phyloP scores from a whole-genome alignment of 2,888 invertebrate species.

The Epistrophella euchroma region DNA sequence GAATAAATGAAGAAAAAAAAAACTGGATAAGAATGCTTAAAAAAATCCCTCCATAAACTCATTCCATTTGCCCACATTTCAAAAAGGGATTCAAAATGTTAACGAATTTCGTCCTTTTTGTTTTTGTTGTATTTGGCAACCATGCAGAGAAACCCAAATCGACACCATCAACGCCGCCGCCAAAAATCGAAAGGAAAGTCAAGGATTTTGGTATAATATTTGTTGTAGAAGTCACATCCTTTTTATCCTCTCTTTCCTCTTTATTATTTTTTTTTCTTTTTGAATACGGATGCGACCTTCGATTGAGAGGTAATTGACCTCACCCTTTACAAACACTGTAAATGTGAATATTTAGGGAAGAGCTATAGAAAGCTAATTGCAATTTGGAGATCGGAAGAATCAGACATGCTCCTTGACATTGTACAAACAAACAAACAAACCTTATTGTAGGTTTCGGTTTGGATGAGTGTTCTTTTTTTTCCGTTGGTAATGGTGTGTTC shows the following conservation, averaged over 20 bases:
- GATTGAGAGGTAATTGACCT: conserved; percentile 71
- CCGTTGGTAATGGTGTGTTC: not conserved
- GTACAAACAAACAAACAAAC: conserved; percentile 38
- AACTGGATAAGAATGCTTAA: conserved; percentile 30
- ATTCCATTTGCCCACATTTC: conserved; percentile 64
- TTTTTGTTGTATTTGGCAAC: conserved; percentile 35
- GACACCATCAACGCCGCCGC: conserved; percentile 18
- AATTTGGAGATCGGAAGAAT: conserved; percentile 51
- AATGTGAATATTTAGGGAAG: conserved; percentile 29
- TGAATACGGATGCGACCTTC: conserved; percentile 60
- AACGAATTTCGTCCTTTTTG: conserved; percentile 37
- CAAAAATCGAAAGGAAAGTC: conserved; percentile 27
- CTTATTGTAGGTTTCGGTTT: not conserved
- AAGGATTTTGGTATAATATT: conserved; percentile 18
- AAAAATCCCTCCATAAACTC: conserved; percentile 47
- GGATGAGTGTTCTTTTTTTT: not conserved
- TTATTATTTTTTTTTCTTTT: not conserved
- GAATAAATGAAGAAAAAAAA: not conserved
- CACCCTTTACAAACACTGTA: conserved; percentile 45
- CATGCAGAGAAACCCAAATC: conserved; percentile 37
- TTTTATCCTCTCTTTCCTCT: not conserved
- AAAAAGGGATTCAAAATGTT: conserved; percentile 50
- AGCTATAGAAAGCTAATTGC: conserved; percentile 49
- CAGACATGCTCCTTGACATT: conserved; percentile 55
- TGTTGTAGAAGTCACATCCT: conserved; percentile 32